Percentiles rank a stretch among this genome's conserved stretches.
These are phyloP conservation scores for Enteromius trimaculatus DNA, from an alignment of 2,797 vertebrate genomes.

Conservation along the genomic window DNA sequence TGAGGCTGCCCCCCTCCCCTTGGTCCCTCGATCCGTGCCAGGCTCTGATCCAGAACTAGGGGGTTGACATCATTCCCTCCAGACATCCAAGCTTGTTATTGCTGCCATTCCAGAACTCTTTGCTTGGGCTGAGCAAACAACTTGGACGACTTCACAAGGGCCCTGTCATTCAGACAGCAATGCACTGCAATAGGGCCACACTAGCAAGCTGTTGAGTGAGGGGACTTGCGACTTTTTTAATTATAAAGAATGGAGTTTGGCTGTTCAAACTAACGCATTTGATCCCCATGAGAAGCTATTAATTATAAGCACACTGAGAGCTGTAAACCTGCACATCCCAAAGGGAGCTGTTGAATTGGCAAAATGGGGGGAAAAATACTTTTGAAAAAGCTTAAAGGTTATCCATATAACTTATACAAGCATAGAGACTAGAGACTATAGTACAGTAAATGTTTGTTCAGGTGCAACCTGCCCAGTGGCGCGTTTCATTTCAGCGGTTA, in stretches of 20 bases:
- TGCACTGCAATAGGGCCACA: conserved; percentile 38
- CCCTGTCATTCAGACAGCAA: conserved; percentile 63
- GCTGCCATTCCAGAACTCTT: conserved; percentile 66
- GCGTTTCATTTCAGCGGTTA: conserved; percentile 20
- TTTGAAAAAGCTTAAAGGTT: conserved; percentile 42
- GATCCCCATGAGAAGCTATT: conserved; percentile 63
- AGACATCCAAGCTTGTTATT: conserved; percentile 73
- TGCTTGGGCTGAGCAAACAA: conserved; percentile 65
- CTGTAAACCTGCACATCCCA: conserved; percentile 67
- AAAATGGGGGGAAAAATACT: conserved; percentile 14
- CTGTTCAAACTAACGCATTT: conserved; percentile 65
- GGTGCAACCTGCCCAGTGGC: conserved; percentile 11
- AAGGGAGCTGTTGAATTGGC: conserved; percentile 58
- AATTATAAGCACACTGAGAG: conserved; percentile 67
- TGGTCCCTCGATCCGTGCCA: conserved; percentile 53
- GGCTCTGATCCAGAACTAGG: conserved; percentile 70
- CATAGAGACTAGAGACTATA: conserved; percentile 19
- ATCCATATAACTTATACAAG: conserved; percentile 51
- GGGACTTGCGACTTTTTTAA: conserved; percentile 62
- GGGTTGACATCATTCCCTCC: conserved; percentile 80
- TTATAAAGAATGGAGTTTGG: conserved; percentile 63
- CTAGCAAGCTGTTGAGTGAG: conserved; percentile 40
- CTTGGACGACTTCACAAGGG: conserved; percentile 64
- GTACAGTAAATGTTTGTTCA: conserved; percentile 52
- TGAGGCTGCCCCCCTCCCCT: conserved; percentile 47